Conservation (phyloP, 2,113 vertebrate genomes). For the Phainopepla nitens region DNA sequence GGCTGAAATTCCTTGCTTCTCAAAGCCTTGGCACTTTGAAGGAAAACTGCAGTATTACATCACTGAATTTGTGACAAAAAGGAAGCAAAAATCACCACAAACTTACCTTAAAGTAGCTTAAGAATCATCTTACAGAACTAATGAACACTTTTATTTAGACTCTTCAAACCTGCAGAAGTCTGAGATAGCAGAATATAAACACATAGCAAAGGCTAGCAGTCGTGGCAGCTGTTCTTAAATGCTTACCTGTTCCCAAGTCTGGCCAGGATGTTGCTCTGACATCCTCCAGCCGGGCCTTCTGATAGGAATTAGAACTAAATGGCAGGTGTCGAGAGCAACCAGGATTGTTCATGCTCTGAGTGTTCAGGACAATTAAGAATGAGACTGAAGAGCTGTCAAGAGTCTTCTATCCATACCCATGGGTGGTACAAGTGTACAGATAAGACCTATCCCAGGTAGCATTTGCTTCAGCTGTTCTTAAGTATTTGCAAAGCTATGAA, state of each 20-base stretch:
- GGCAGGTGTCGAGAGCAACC: neutral
- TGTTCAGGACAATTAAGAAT: neutral
- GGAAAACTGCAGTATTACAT: neutral
- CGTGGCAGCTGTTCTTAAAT: neutral
- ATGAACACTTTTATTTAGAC: neutral
- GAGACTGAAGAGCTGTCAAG: neutral
- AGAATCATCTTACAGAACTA: neutral
- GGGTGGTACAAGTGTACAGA: neutral
- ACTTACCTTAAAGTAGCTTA: neutral
- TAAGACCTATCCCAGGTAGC: neutral
- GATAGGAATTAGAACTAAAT: neutral
- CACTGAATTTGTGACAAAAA: neutral
- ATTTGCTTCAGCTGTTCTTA: neutral
- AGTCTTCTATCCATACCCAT: neutral
- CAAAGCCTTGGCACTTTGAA: neutral
- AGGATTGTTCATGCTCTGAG: neutral
- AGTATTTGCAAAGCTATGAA: neutral
- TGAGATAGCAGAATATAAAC: neutral
- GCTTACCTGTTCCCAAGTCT: neutral
- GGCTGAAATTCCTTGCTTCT: neutral
- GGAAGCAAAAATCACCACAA: neutral
- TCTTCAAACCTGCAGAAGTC: neutral
- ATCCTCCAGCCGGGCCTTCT: neutral
- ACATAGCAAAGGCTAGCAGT: neutral
- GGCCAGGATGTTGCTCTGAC: neutral